Conservation (phyloP, 2,797 vertebrate species). For the Coendou prehensilis region DNA sequence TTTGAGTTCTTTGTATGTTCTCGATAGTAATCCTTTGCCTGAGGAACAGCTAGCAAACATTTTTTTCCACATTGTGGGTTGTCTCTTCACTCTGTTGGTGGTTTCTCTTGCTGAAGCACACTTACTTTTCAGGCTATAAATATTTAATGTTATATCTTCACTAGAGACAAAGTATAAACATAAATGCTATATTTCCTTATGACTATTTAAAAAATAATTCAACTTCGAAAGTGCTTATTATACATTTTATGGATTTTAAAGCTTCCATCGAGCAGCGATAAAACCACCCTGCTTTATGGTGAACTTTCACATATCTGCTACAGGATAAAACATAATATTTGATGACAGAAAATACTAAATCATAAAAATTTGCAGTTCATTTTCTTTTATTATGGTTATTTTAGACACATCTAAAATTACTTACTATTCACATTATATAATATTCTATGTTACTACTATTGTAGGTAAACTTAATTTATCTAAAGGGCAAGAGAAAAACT, state of each 20-base stretch:
- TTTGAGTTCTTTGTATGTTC: too few relatives aligned
- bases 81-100: too few relatives aligned
- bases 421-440: constrained; percentile 22
- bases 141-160: constrained; percentile 15
- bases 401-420: constrained; percentile 33
- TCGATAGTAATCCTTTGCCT: too few relatives aligned
- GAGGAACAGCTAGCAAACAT: too few relatives aligned
- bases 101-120: background rate
- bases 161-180: constrained; percentile 17
- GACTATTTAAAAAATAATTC: constrained; percentile 22
- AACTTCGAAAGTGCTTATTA: constrained; percentile 39
- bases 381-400: background rate
- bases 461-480: background rate
- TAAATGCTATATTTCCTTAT: background rate
- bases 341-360: constrained; percentile 10
- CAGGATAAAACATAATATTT: background rate
- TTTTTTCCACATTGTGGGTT: too few relatives aligned
- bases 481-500: constrained; percentile 35
- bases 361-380: constrained; percentile 4
- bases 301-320: background rate
- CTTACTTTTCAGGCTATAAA: constrained; percentile 8
- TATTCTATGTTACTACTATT: constrained; percentile 37
- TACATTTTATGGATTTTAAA: constrained; percentile 40
- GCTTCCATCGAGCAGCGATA: background rate
- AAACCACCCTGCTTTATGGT: background rate